Percentiles rank a stretch among this genome's conserved stretches.
These are phyloP conservation scores for Erebia palarica DNA, from an alignment of 2,888 invertebrate species.

Conservation along the genomic window DNA sequence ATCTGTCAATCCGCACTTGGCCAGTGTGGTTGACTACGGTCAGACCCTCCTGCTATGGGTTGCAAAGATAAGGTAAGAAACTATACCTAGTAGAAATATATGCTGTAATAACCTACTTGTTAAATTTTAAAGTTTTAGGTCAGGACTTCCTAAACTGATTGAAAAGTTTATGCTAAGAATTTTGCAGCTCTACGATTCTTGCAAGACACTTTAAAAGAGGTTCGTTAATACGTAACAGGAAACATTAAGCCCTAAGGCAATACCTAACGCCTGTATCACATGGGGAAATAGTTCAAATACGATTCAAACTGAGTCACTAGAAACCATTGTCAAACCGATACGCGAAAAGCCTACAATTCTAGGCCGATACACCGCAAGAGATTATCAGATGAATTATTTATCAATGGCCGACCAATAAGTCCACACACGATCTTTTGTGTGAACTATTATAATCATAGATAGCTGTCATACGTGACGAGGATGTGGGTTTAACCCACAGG, in stretches of 20 bases:
- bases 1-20: too few species aligned
- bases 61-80: too few species aligned
- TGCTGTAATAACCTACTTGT: too few species aligned
- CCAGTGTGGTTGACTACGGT: too few species aligned
- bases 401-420: conserved; percentile 14
- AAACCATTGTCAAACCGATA: conserved; percentile 21
- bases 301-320: conserved; percentile 3
- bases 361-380: conserved; percentile 28
- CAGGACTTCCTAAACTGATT: too few species aligned
- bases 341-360: conserved; percentile 8
- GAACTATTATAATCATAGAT: conserved; percentile 31
- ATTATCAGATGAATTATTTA: conserved; percentile 30
- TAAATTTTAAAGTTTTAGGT: too few species aligned
- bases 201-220: too few species aligned
- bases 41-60: too few species aligned
- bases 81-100: too few species aligned
- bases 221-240: not conserved
- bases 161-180: too few species aligned
- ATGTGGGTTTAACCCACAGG: conserved; percentile 26
- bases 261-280: conserved; percentile 12
- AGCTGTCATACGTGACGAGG: conserved; percentile 15
- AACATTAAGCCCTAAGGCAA: not conserved
- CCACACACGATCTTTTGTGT: conserved; percentile 5
- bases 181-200: not conserved
- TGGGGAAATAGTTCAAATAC: conserved; percentile 26